Evolutionary conservation across 2,113 vertebrate genomes (phyloP).

Genomic region (Helogale parvula): DNA sequence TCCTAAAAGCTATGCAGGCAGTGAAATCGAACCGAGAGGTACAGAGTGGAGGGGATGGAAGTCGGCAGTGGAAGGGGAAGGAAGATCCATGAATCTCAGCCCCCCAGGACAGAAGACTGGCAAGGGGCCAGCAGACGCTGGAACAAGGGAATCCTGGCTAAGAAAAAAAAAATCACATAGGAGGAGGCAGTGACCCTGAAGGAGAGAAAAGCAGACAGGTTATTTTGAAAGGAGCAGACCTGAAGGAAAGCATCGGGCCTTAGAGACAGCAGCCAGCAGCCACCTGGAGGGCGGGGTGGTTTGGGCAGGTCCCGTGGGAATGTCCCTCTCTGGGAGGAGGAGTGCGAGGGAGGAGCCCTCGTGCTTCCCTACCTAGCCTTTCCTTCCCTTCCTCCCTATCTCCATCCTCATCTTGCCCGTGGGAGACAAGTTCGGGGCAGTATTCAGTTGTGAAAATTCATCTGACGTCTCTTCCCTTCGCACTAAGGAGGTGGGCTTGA

Average conservation of each 20-base stretch:
- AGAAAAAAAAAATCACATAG: constrained; percentile 8
- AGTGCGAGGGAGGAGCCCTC: background rate
- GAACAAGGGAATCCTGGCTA: constrained; percentile 27
- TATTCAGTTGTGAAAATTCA: background rate
- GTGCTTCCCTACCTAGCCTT: background rate
- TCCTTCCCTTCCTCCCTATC: background rate
- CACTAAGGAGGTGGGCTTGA: background rate
- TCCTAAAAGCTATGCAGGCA: background rate
- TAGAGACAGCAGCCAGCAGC: background rate
- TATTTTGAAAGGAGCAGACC: constrained; percentile 61
- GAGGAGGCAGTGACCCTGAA: constrained; percentile 59
- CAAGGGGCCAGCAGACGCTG: constrained; percentile 12
- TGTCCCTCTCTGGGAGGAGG: background rate
- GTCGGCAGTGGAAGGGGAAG: background rate
- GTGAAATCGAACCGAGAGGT: background rate
- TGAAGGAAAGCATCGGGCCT: background rate
- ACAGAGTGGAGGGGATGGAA: background rate
- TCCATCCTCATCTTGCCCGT: background rate
- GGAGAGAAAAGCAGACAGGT: constrained; percentile 71
- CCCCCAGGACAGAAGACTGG: constrained; percentile 1
- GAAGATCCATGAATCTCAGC: background rate
- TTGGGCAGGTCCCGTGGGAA: background rate
- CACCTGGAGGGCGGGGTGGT: background rate
- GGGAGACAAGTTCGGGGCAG: background rate
- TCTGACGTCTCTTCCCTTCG: background rate